Evolutionary conservation across 2,113 vertebrate genomes (phyloP), one percentile per base, ranked within the genome.

Genomic region (Bostrychus sinensis): DNA sequence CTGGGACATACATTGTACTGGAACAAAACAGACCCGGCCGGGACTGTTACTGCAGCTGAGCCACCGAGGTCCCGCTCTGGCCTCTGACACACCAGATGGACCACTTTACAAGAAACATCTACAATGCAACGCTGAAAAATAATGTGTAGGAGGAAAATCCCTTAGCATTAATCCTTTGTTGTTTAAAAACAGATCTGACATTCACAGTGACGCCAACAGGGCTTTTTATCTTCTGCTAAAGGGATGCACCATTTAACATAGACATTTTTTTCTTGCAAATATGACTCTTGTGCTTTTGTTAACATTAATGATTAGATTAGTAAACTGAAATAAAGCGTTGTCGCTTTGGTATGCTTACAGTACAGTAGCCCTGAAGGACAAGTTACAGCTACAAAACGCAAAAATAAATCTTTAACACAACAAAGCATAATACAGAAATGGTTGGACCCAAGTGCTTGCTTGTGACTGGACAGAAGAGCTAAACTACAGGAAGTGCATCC

Each of bases 41-140:
- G n/a, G 56, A 64, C 38, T 77, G 73, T 78, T 83, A 39, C 78
- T 77, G 59, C 77, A 75, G 59, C 83, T 69, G 81, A 77, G 63
- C 48, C 46, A 28, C 48, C 43, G 53, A 64, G 51, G 50, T 51
- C 22, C n/a, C n/a, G 64, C 56, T 62, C 59, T 20, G 19, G 54
- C 51, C 69, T 53, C 73, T 57, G n/a, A 54, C 26, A 36, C 46
- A 69, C 41, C 68, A 82, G 69, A 81, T 80, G 77, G 69, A 48
- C 57, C 41, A n/a, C 59, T 72, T 61, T 39, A 71, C 70, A 62
- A 55, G 37, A 58, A 72, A 57, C n/a, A 8, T 54, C 63, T 59
- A 51, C 61, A 62, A n/a, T 28, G 37, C 34, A 51, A 25, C 10
- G 13, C 37, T 46, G 64, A 59, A 66, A 51, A 76, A 30, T 64